Conservation (phyloP, 2,797 vertebrate species). For the Enteromius treurensis region DNA sequence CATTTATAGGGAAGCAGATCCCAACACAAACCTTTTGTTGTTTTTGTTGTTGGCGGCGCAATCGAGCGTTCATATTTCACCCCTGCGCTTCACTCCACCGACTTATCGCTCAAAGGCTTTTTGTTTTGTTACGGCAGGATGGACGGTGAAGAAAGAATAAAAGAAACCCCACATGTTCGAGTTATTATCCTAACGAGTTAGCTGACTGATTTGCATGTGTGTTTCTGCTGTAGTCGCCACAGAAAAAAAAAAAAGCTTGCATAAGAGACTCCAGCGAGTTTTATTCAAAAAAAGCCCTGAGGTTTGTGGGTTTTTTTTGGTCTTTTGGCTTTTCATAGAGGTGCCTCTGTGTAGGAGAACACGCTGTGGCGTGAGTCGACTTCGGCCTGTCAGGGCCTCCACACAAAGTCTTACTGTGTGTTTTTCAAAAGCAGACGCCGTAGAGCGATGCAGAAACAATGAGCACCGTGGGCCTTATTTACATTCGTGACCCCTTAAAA, state of each 20-base stretch:
- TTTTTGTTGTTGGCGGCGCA: slow-evolving; percentile 28
- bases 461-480: background rate
- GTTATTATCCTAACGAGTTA: slow-evolving; percentile 49
- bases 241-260: slow-evolving; percentile 29
- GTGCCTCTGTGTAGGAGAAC: slow-evolving; percentile 46
- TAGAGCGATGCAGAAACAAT: slow-evolving; percentile 21
- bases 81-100: background rate
- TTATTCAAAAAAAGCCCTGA: slow-evolving; percentile 48
- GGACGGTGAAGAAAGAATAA: background rate
- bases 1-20: slow-evolving; percentile 40
- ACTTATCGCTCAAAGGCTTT: slow-evolving; percentile 8
- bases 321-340: slow-evolving; percentile 47
- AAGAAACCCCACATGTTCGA: slow-evolving; percentile 27
- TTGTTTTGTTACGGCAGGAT: slow-evolving; percentile 16
- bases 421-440: slow-evolving; percentile 4
- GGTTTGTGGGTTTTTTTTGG: slow-evolving; percentile 40
- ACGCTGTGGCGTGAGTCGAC: background rate
- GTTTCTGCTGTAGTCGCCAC: slow-evolving; percentile 39
- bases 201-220: slow-evolving; percentile 53
- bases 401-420: slow-evolving; percentile 46
- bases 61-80: background rate
- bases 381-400: background rate
- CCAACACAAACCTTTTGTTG: slow-evolving; percentile 51
- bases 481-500: background rate
- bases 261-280: slow-evolving; percentile 36